Conservation (phyloP, 2,113 vertebrate genomes). For the Pica pica region DNA sequence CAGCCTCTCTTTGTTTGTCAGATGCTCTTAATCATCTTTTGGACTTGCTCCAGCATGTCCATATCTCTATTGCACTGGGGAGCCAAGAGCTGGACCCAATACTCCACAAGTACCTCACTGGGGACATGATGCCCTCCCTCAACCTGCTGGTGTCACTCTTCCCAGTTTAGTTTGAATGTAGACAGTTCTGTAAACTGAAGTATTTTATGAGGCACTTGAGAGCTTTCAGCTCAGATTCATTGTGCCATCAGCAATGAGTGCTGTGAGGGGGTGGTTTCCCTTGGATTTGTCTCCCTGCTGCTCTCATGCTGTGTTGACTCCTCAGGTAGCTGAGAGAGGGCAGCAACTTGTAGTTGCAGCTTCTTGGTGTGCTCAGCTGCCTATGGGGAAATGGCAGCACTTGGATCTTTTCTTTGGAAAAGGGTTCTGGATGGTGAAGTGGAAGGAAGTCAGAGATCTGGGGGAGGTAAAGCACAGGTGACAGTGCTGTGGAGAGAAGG, state of each 20-base stretch:
- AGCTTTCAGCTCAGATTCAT: neutral
- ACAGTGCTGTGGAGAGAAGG: neutral
- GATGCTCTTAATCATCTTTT: neutral
- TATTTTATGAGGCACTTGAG: neutral
- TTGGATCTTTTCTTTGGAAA: neutral
- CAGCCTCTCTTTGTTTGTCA: neutral
- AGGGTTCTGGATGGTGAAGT: neutral
- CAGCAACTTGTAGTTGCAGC: neutral
- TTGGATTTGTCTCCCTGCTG: neutral
- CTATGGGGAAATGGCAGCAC: neutral
- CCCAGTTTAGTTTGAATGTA: neutral
- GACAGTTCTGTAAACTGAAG: neutral
- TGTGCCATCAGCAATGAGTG: neutral
- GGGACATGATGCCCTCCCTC: neutral
- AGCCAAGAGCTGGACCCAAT: neutral
- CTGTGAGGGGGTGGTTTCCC: neutral
- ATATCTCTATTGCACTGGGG: accelerated
- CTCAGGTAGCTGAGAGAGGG: neutral
- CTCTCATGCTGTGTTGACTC: neutral
- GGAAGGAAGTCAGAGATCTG: neutral
- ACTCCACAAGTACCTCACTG: neutral
- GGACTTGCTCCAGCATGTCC: neutral
- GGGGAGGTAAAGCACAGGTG: neutral
- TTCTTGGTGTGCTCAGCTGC: neutral
- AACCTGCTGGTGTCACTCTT: neutral